Evolutionary conservation across 2,888 invertebrate species (phyloP), one percentile per base, ranked within the genome.

Genomic region (Galeopsomyia nigrocyanea): DNA sequence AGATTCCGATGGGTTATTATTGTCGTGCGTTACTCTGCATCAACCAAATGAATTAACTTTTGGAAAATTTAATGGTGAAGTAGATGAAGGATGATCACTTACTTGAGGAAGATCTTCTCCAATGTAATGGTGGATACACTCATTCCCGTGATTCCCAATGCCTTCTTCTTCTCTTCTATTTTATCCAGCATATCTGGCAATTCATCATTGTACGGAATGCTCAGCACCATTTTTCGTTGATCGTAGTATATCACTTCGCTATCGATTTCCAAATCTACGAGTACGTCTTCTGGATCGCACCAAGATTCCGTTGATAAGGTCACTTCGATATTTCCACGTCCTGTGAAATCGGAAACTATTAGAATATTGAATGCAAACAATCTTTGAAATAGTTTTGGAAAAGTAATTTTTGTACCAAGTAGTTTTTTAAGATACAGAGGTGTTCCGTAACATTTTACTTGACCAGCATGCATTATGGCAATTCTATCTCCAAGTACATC

Each of bases 81-180:
- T 39, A 39, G 7, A 7, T 39, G 13, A 1, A 39, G 13, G 7
- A 39, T 10, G 39, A 39, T 3, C 5, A 10, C 39, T 17, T 81
- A 93, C 94, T 91, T 94, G 60, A 97, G 84, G 84, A 96, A 97
- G 2, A 98, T 97, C 86, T 98, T 97, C 85, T 98, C 98, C 80
- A 98, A 89, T 0, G 97, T 96, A 0, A 96, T 95, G 17, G 95
- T 91, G 0, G 95, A 94, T 0, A 97, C 91, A 0, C 95, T 94
- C 70, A 96, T 92, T 7, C 93, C 92, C 60, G 90, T 89, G 53
- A 97, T 91, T 0, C 91, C 91, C 17, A 95, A 87, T 3, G 87
- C 82, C 0, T 86, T 82, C 77, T 89, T 90, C 14, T 88, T 84
- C 0, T 77, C 71, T 83, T 96, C 95, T 50, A 97, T 82, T 0